These are phyloP conservation scores for Paramormyrops kingsleyae DNA, from an alignment of 2,113 vertebrate genomes.

Conservation along the genomic window DNA sequence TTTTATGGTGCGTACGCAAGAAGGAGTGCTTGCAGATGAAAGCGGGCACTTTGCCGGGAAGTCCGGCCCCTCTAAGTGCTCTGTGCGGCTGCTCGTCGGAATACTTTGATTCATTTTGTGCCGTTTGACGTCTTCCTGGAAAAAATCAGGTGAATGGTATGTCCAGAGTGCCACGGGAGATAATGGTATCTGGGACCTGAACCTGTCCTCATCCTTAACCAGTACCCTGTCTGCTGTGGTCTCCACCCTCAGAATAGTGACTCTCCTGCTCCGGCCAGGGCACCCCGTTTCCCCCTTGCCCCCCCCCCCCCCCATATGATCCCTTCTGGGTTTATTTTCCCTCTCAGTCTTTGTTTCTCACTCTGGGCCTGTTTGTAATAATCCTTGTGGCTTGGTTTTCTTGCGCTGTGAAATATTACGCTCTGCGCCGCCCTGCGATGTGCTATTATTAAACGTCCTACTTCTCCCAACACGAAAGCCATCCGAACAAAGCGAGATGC, in stretches of 20 bases:
- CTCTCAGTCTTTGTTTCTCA: neutral
- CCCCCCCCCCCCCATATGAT: neutral
- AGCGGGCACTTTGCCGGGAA: neutral
- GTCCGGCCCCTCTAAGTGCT: neutral
- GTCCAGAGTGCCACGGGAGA: neutral
- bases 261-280: neutral
- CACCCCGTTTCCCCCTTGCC: neutral
- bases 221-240: neutral
- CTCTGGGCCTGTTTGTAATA: neutral
- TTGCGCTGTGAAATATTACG: conserved; percentile 33
- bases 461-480: conserved; percentile 37
- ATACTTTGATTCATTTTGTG: neutral
- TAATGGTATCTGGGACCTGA: neutral
- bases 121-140: neutral
- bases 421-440: conserved; percentile 32
- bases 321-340: neutral
- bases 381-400: conserved; percentile 28
- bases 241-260: neutral
- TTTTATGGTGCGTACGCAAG: no score
- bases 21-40: neutral
- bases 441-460: conserved; percentile 49
- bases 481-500: conserved; percentile 11
- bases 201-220: neutral
- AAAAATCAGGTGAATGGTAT: neutral
- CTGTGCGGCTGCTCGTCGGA: neutral